Evolutionary conservation across 2,888 invertebrate genomes (phyloP), one percentile per base, ranked within the genome.

Genomic region (Leptopilina syphax): DNA sequence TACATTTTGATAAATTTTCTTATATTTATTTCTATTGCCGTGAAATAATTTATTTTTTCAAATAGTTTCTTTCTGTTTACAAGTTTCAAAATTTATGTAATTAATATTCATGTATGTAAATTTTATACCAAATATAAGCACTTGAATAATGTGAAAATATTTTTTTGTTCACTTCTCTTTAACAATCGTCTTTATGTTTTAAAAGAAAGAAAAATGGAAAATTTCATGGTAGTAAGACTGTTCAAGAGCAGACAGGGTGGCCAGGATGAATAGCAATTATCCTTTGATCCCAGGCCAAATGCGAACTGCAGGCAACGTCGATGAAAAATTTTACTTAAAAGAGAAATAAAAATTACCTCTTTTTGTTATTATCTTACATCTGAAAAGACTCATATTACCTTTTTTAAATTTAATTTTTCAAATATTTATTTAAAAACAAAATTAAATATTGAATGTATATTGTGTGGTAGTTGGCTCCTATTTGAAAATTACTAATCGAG

Each of bases 261-360:
- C 77, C 79, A 80, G 83, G 83, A 84, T 84, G 85, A 87, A 87
- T 83, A 85, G 83, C 83, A 85, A 87, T 86, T 86, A 86, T 76
- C 44, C 70, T 67, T 66, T 82, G 84, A 86, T 87, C 86, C 84
- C 86, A 76, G 66, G 77, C 77, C 60, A 79, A 80, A 79, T 79
- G 73, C 54, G 6, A 57, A 41, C 57, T 34, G 34, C 8, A 73
- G 57, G 73, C 54, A 57, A 34, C 57, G 57, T 65, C 79, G 79
- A 82, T 83, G 83, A 83, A 83, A 83, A 82, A 82, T 82, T 81
- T 80, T 67, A 13, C 57, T 73, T 27, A 2, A 50, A 50, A 50
- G 9, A 34, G 57, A 73, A 41, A 34, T n/a, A n/a, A n/a, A 27
- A 57, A 24, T 27, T 13, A 73, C 9, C 63, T n/a, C 63, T 8